A percentile compares a stretch with the other conserved stretches of the same genome.
Conservation (phyloP, 2,797 vertebrate genomes). For the Danio aesculapii region DNA sequence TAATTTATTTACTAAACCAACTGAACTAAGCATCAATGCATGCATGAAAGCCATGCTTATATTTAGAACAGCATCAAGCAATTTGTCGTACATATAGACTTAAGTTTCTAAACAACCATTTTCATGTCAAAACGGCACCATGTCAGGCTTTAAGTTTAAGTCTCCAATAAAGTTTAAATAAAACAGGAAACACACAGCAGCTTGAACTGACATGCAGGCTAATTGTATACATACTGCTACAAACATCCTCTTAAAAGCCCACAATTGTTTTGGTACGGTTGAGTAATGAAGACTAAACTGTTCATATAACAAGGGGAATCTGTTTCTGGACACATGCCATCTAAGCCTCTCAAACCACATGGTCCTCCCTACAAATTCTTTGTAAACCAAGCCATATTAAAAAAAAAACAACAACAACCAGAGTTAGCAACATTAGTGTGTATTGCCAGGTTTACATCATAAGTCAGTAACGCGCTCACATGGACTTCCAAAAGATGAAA, state of each 20-base stretch:
- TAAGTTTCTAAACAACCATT: not conserved
- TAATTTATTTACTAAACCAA: too few species aligned
- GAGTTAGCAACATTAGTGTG: not conserved
- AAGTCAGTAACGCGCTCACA: conserved; percentile 48
- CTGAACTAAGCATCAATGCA: too few species aligned
- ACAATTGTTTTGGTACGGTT: not conserved
- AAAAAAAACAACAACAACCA: conserved; percentile 51
- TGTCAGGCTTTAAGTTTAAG: not conserved
- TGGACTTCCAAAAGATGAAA: not conserved
- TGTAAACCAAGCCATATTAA: conserved; percentile 59
- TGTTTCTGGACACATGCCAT: conserved; percentile 48
- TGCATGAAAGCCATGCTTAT: too few species aligned
- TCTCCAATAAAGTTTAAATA: conserved; percentile 5
- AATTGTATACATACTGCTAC: not conserved
- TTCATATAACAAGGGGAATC: conserved; percentile 44
- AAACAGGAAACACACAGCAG: not conserved
- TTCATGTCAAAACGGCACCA: too few species aligned
- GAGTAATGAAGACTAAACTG: conserved; percentile 1
- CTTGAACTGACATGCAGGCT: not conserved
- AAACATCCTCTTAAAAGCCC: conserved; percentile 8
- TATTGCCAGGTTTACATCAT: not conserved
- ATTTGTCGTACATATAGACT: not conserved
- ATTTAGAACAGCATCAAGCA: not conserved
- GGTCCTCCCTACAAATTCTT: conserved; percentile 44
- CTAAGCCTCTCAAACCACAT: conserved; percentile 55